These are phyloP conservation scores for Drosophila anceps DNA, from an alignment of 2,888 invertebrate genomes.

Conservation along the genomic window DNA sequence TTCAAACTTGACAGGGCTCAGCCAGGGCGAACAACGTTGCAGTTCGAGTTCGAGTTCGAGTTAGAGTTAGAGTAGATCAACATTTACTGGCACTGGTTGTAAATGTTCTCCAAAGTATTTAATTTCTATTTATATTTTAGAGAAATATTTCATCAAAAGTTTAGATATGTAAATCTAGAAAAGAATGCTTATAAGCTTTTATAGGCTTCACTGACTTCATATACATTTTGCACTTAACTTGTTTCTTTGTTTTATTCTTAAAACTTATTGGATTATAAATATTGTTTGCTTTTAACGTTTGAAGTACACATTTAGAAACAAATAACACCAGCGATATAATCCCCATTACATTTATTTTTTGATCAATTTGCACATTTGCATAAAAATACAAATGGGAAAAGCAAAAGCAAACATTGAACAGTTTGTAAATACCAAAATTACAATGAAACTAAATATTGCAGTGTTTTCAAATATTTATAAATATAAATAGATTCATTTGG, in stretches of 20 bases:
- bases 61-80: conserved; percentile 23
- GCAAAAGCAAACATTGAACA: neutral
- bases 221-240: neutral
- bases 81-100: conserved; percentile 36
- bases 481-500: neutral
- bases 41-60: neutral
- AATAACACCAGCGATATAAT: neutral
- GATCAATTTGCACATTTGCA: no score
- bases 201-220: neutral
- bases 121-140: conserved; percentile 19
- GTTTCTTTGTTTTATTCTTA: neutral
- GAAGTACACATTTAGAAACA: neutral
- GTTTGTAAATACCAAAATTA: neutral
- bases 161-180: conserved; percentile 5
- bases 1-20: conserved; percentile 54
- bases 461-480: neutral
- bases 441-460: neutral
- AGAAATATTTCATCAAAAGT: conserved; percentile 6
- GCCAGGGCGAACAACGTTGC: conserved; percentile 5
- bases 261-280: neutral
- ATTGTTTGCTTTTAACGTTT: neutral
- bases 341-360: no score
- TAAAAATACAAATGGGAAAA: neutral
- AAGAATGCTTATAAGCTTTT: conserved; percentile 1
- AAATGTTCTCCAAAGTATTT: conserved; percentile 34